phyloP scores from a whole-genome alignment of 2,888 invertebrate genomes.

The Cantharis flavilabris region DNA sequence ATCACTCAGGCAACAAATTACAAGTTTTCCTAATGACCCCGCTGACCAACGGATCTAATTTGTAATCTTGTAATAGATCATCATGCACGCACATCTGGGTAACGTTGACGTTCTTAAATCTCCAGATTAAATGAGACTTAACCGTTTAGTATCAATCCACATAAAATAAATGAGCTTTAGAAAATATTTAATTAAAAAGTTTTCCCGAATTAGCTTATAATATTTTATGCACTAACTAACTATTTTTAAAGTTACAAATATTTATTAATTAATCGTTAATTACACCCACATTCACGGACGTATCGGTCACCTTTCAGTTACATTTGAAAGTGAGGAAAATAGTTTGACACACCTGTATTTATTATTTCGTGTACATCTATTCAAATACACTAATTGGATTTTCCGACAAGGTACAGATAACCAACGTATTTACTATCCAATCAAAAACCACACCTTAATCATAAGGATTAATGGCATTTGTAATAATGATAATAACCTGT shows the following conservation, averaged over 20 bases:
- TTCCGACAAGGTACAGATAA: slow-evolving; percentile 9
- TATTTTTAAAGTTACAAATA: not conserved
- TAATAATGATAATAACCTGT: not conserved
- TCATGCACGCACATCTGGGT: slow-evolving; percentile 26
- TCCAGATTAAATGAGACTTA: slow-evolving; percentile 7
- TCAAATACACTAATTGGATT: slow-evolving; percentile 15
- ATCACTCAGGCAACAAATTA: slow-evolving; percentile 41
- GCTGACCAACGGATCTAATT: slow-evolving; percentile 24
- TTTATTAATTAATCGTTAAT: not conserved
- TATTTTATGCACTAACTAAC: not conserved
- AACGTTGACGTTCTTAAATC: slow-evolving; percentile 24
- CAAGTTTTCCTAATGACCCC: slow-evolving; percentile 32
- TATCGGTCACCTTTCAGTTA: not conserved
- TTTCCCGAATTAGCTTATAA: not conserved
- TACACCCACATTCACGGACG: not conserved
- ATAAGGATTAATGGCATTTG: not conserved
- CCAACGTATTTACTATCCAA: slow-evolving; percentile 11
- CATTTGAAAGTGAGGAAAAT: not conserved
- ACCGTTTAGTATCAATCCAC: not conserved
- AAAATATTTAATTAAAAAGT: not conserved
- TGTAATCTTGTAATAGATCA: slow-evolving; percentile 33
- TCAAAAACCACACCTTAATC: slow-evolving; percentile 4
- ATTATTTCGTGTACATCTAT: slow-evolving; percentile 8
- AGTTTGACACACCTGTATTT: slow-evolving; percentile 14
- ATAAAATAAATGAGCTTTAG: not conserved